Conservation (phyloP, 2,888 invertebrate genomes). For the Apoderus coryli region DNA sequence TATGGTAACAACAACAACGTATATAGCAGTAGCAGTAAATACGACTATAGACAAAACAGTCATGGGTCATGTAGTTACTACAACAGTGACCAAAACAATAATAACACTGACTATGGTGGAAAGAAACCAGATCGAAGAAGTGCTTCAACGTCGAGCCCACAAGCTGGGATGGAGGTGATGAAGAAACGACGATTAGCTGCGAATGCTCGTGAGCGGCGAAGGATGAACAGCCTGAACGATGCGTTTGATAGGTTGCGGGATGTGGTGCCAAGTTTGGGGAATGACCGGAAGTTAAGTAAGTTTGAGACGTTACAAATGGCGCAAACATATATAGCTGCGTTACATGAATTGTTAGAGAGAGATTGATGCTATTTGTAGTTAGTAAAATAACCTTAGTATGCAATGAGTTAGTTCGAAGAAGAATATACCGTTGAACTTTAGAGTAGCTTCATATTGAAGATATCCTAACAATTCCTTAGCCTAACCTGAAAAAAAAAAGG, state of each 20-base stretch:
- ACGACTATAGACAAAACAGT: conserved; percentile 22
- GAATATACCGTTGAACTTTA: no score
- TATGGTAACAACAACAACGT: conserved; percentile 30
- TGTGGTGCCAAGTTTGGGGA: conserved; percentile 54
- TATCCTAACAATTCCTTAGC: no score
- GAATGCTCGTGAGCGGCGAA: conserved; percentile 54
- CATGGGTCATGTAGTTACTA: conserved; percentile 15
- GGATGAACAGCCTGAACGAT: conserved; percentile 61
- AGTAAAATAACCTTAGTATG: conserved; percentile 2
- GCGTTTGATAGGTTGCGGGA: conserved; percentile 56
- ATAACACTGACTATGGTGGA: conserved; percentile 18
- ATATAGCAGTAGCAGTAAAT: conserved; percentile 25
- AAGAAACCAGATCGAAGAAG: conserved; percentile 17
- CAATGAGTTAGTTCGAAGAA: no score
- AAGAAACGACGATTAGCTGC: conserved; percentile 52
- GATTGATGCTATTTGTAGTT: conserved; percentile 21
- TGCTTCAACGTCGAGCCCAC: conserved; percentile 9
- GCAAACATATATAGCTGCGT: conserved; percentile 55
- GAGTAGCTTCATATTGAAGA: no score
- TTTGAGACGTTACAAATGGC: conserved; percentile 69
- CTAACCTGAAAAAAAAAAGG: no score
- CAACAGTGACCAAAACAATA: conserved; percentile 20
- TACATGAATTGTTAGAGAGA: conserved; percentile 44
- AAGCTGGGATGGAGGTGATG: conserved; percentile 29
- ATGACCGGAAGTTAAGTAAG: conserved; percentile 56